Percentiles rank a stretch among this genome's conserved stretches.
Evolutionary conservation across 2,113 vertebrate genomes (phyloP).

Genomic region (Triplophysa tibetana): DNA sequence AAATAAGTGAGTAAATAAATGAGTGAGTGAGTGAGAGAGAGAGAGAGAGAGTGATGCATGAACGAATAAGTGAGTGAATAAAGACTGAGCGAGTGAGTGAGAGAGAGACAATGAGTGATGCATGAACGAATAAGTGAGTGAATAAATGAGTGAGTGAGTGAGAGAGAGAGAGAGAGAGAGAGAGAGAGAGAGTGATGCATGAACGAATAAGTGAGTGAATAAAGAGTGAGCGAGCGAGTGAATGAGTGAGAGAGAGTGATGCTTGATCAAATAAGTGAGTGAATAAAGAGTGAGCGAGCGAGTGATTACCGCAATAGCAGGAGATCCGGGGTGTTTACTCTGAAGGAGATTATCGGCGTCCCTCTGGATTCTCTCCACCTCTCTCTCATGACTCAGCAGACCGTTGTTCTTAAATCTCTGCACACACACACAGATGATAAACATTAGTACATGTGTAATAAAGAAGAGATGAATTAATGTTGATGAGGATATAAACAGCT

Average conservation of each 20-base stretch:
- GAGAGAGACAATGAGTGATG: too few relatives aligned
- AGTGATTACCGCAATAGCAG: conserved; percentile 76
- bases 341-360: conserved; percentile 80
- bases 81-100: too few relatives aligned
- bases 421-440: not conserved
- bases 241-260: too few relatives aligned
- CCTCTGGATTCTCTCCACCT: conserved; percentile 80
- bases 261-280: not conserved
- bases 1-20: too few relatives aligned
- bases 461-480: not conserved
- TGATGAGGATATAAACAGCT: not conserved
- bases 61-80: too few relatives aligned
- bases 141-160: too few relatives aligned
- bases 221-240: not conserved
- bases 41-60: not conserved
- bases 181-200: too few relatives aligned
- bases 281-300: too few relatives aligned
- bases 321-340: conserved; percentile 80
- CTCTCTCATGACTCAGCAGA: conserved; percentile 82
- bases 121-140: too few relatives aligned
- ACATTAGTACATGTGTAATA: not conserved
- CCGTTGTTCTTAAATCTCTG: conserved; percentile 87
- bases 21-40: too few relatives aligned
- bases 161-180: not conserved
- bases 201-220: too few relatives aligned